A percentile compares a stretch with the other conserved stretches of the same genome.
Evolutionary conservation across 1,140 invertebrate species (phyloP).

Genomic region (Homalodisca vitripennis): DNA sequence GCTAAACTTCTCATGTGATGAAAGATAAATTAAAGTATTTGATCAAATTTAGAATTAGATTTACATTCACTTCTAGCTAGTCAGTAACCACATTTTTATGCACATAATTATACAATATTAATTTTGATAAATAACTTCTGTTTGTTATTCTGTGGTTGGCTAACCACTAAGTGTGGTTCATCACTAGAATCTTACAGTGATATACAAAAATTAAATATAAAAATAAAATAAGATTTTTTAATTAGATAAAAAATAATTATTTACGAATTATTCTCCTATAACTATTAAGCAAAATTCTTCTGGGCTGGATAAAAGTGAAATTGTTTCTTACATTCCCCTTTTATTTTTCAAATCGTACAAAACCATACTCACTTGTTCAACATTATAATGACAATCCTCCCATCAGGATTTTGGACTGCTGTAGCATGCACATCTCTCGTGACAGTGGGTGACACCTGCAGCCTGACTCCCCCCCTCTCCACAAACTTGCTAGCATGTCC

Average conservation of each 20-base stretch:
- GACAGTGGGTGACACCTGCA: slow-evolving; percentile 40
- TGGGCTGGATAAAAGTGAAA: neutral
- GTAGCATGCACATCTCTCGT: slow-evolving; percentile 46
- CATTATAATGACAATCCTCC: slow-evolving; percentile 56
- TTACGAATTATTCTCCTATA: neutral
- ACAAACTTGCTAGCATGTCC: slow-evolving; percentile 87
- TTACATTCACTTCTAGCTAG: too few species aligned
- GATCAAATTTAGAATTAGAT: too few species aligned
- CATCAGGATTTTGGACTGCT: slow-evolving; percentile 59
- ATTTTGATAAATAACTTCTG: too few species aligned
- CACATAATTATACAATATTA: too few species aligned
- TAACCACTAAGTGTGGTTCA: too few species aligned
- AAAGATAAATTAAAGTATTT: too few species aligned
- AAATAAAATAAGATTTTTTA: neutral
- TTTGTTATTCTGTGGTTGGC: too few species aligned
- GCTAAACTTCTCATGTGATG: too few species aligned
- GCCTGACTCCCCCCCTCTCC: slow-evolving; percentile 57
- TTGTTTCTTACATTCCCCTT: too few species aligned
- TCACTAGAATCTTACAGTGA: too few species aligned
- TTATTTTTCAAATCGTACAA: too few species aligned
- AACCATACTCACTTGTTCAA: slow-evolving; percentile 60
- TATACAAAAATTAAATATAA: neutral
- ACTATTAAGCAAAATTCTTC: neutral
- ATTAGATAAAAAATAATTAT: neutral
- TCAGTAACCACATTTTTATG: too few species aligned